Evolutionary conservation across 2,888 invertebrate genomes (phyloP), one percentile per base, ranked within the genome.

Genomic region (Eristalis pertinax): DNA sequence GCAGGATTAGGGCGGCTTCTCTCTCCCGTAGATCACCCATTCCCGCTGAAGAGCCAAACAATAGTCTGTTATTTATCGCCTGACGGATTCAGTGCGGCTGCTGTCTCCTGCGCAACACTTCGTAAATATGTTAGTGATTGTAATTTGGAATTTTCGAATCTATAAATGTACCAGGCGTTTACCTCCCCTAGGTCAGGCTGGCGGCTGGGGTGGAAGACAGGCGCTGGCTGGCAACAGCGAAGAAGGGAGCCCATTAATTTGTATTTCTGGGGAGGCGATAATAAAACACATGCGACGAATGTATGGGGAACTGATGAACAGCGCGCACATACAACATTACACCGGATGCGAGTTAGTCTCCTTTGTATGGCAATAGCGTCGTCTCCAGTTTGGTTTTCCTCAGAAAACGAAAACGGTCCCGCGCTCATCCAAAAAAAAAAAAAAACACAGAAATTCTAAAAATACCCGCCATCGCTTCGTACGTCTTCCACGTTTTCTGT

Each of bases 271-370:
- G 50, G 63, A 83, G 63, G 63, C 72, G 68, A 74, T 50, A 50
- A 83, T 83, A 73, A 79, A 69, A 70, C 67, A 64, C 70, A 64
- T 65, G 67, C 26, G 8, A n/a, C 3, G 29, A 70, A 65, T 64
- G 50, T 69, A 75, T 38, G 38, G 73, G 76, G 65, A 80, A 68
- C 75, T 74, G 74, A 74, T 26, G 80, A 80, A 19, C 50, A 50
- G 8, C 50, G 22, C 26, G 15, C 60, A 19, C 38, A 72, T 79
- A 11, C 38, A 38, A 72, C 50, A 22, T 67, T 63, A 80, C 80
- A 86, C 87, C 87, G 87, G 87, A 86, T 87, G 84, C 76, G 82
- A 82, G 74, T 78, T 74, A 82, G 78, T 85, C 69, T 68, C 58
- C 38, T 82, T 78, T 79, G 43, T 75, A 43, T n/a, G 65, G 65